Conservation (phyloP, 1,140 invertebrate genomes). For the Heliothis subflexa region DNA sequence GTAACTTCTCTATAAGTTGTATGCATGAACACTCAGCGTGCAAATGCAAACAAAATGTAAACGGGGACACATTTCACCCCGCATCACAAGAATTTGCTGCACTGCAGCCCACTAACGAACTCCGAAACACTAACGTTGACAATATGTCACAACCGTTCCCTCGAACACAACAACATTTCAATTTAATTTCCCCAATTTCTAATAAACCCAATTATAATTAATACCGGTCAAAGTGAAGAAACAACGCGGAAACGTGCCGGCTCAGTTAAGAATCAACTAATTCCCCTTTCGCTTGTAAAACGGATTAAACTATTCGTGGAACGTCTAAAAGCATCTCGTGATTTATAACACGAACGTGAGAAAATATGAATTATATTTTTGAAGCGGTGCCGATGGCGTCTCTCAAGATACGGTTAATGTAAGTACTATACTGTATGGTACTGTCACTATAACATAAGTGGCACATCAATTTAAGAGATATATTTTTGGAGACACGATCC, state of each 20-base stretch:
- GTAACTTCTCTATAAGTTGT: conserved; percentile 7
- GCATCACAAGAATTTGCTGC: conserved; percentile 60
- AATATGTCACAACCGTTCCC: conserved; percentile 39
- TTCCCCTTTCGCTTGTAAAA: conserved; percentile 71
- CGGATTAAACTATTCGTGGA: conserved; percentile 76
- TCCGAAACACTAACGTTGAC: conserved; percentile 32
- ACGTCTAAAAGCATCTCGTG: conserved; percentile 72
- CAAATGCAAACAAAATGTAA: conserved; percentile 36
- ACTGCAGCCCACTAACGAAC: conserved; percentile 57
- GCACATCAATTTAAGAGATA: conserved; percentile 36
- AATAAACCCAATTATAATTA: conserved; percentile 43
- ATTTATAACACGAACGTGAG: conserved; percentile 73
- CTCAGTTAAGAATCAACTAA: conserved; percentile 66
- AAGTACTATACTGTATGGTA: neutral
- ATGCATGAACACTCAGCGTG: neutral
- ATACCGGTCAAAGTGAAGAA: conserved; percentile 1
- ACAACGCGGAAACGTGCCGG: conserved; percentile 68
- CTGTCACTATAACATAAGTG: conserved; percentile 31
- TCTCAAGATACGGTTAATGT: conserved; percentile 2
- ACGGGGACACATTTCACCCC: conserved; percentile 43
- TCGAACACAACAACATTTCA: conserved; percentile 9
- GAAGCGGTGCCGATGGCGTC: conserved; percentile 27
- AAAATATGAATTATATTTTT: conserved; percentile 67
- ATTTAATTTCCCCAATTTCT: conserved; percentile 16
- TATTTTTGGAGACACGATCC: conserved; percentile 36